phyloP scores from a whole-genome alignment of 2,113 vertebrate genomes.

The Xiphophorus hellerii region DNA sequence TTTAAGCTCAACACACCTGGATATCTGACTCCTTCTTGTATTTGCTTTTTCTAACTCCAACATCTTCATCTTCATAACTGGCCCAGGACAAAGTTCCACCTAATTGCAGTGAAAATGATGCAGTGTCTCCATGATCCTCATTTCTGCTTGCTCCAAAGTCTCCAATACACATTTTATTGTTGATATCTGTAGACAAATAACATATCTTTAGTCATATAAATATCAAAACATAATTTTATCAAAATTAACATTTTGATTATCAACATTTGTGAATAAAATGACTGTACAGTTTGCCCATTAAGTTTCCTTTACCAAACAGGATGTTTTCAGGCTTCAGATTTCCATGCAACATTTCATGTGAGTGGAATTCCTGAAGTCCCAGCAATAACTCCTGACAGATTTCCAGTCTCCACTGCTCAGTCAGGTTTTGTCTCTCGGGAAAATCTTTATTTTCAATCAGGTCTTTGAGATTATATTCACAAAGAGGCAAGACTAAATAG shows the following conservation, averaged over 20 bases:
- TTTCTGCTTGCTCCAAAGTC: constrained; percentile 10
- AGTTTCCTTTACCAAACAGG: background rate
- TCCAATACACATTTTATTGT: background rate
- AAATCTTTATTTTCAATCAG: constrained; percentile 4
- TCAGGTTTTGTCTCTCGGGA: constrained; percentile 2
- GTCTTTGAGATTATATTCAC: background rate
- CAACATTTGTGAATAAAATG: background rate
- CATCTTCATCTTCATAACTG: too few relatives aligned
- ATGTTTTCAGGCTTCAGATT: constrained; percentile 2
- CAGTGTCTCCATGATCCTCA: too few relatives aligned
- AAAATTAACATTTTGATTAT: background rate
- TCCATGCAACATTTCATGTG: background rate
- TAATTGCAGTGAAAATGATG: too few relatives aligned
- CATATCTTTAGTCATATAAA: background rate
- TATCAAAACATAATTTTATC: background rate
- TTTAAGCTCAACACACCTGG: too few relatives aligned
- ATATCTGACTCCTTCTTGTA: too few relatives aligned
- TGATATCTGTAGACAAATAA: background rate
- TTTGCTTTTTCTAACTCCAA: too few relatives aligned
- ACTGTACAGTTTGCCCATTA: background rate
- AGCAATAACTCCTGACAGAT: constrained; percentile 6
- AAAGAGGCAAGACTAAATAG: background rate
- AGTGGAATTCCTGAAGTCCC: constrained; percentile 14
- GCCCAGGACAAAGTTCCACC: background rate
- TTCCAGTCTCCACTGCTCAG: background rate